Evolutionary conservation across 2,888 invertebrate species (phyloP), one percentile per base, ranked within the genome.

Genomic region (Thera obeliscata): DNA sequence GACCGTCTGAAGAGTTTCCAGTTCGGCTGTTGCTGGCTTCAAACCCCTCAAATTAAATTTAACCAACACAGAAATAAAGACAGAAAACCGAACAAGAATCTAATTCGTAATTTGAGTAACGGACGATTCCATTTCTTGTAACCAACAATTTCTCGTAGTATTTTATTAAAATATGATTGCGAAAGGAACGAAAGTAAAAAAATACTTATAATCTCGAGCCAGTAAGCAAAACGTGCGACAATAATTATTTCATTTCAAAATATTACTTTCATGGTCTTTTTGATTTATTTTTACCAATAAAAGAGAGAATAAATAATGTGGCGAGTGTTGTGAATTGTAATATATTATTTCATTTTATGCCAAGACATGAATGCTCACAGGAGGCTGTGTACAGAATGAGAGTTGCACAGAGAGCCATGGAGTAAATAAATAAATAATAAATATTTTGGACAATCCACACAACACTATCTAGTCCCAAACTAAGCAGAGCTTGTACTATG

Each of bases 231-330:
- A 68, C 61, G 68, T 67, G 52, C 65, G 63, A 33, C 9, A 55
- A 59, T 61, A 66, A 69, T 67, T 52, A 67, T 70, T 67, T 62
- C 58, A 56, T 62, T 67, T 63, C 43, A n/a, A 64, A 66, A 55
- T 69, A 65, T 64, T 68, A 59, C 56, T 12, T 64, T 74, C 41
- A 60, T 72, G 73, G 55, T 61, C 61, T 41, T 67, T 68, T 65
- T 63, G 49, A 43, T 52, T 33, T 35, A 36, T 36, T 43, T 22
- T 61, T 54, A 54, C 11, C 33, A 46, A 33, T 38, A 60, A 12
- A 54, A n/a, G 48, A 52, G 11, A 11, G 54, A 48, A 48, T 52
- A 62, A 58, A 46, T 46, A 46, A 41, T 41, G 9, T 36, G 6
- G 36, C 33, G 1, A 8, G 38, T 55, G 36, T 8, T 55, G 8